Evolutionary conservation across 2,888 invertebrate genomes (phyloP), one percentile per base, ranked within the genome.

Genomic region (Fragum whitleyi): DNA sequence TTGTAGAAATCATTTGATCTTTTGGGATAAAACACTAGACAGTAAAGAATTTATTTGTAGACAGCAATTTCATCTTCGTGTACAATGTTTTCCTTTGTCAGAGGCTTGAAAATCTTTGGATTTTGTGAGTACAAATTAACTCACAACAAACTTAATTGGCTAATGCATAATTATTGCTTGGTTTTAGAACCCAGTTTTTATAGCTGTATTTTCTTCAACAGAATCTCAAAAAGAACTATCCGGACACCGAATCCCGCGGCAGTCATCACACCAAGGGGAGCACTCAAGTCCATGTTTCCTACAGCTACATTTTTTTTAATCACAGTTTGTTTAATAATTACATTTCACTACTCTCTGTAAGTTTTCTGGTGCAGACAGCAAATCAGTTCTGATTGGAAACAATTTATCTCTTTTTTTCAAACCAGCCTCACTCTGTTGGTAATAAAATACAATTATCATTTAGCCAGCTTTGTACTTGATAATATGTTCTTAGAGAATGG

Each of bases 381-480:
- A 55, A 28, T 77, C 59, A 23, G 81, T 77, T 57, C 75, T 81
- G 0, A 83, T n/a, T 21, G 86, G 85, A 61, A 26, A 11, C 32
- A 14, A 79, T 55, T 21, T 68, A 59, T 1, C 11, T 71, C n/a
- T 21, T 14, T 57, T 47, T 19, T 28, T 73, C 2, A 7, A n/a
- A 19, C 85, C 88, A 87, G 26, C 88, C 88, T 80, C 80, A 88
- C 26, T 85, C 81, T 2, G 36, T 19, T n/a, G 83, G 75, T 7
- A 68, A 21, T 11, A 83, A 23, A 5, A 57, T 51, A 42, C 47
- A 62, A 0, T 71, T 57, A 2, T 51, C 65, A 1, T 81, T 71
- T 7, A 55, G 79, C 89, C 86, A 88, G 21, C 32, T 14, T 61
- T 87, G 85, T 2, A 86, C 77, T 77, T 88, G 90, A 32, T 61